A percentile compares a stretch with the other conserved stretches of the same genome.
These are phyloP conservation scores for Microcaecilia unicolor DNA, from an alignment of 2,797 vertebrate species.

Conservation along the genomic window DNA sequence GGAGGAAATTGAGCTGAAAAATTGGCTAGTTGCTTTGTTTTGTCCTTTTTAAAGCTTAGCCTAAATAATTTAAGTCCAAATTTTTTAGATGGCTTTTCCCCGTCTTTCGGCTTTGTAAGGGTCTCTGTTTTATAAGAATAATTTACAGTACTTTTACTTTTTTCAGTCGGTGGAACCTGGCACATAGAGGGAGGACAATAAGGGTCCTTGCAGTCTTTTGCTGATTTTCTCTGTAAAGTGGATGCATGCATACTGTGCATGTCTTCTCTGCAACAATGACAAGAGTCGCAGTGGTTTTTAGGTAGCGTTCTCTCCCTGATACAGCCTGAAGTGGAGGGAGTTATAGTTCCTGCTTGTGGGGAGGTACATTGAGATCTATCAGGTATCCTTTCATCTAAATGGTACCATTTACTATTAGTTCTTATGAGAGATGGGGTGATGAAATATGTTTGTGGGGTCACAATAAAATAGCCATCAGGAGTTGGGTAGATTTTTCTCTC, in stretches of 20 bases:
- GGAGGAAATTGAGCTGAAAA: slow-evolving; percentile 97
- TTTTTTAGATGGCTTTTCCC: slow-evolving; percentile 81
- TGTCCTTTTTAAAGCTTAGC: slow-evolving; percentile 96
- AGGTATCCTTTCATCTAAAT: slow-evolving; percentile 87
- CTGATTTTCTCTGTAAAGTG: slow-evolving; percentile 80
- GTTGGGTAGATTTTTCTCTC: slow-evolving; percentile 97
- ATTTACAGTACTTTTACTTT: slow-evolving; percentile 84
- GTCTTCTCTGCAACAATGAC: slow-evolving; percentile 84
- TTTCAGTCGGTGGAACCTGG: slow-evolving; percentile 75
- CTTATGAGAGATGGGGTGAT: slow-evolving; percentile 95
- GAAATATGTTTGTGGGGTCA: slow-evolving; percentile 96
- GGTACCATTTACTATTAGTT: slow-evolving; percentile 98
- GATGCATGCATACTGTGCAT: slow-evolving; percentile 80
- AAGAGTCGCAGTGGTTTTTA: slow-evolving; percentile 90
- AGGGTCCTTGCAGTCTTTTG: slow-evolving; percentile 82
- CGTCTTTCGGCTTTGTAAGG: slow-evolving; percentile 80
- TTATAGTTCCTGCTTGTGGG: slow-evolving; percentile 84
- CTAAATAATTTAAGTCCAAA: slow-evolving; percentile 94
- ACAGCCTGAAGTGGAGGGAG: slow-evolving; percentile 85
- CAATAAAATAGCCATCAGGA: slow-evolving; percentile 93
- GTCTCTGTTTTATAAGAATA: slow-evolving; percentile 92
- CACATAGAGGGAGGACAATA: slow-evolving; percentile 70
- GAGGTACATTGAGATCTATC: slow-evolving; percentile 90
- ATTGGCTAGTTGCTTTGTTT: slow-evolving; percentile 88
- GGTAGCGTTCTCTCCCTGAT: slow-evolving; percentile 80